Evolutionary conservation across 2,888 invertebrate genomes (phyloP).

Genomic region (Cheiracanthium punctorium): DNA sequence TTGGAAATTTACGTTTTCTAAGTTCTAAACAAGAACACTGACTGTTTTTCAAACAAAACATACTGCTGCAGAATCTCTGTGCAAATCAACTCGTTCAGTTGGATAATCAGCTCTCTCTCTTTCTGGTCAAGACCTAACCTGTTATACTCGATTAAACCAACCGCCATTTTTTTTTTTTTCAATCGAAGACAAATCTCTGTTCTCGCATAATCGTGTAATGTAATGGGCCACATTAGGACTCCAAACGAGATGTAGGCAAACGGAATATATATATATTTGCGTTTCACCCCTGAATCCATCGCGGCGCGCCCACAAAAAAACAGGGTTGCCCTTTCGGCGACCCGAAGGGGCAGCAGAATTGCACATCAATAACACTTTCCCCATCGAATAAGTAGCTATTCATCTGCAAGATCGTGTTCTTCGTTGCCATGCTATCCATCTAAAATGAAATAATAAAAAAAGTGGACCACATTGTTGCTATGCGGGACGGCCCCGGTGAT

Average conservation of each 20-base stretch:
- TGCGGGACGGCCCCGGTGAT: neutral
- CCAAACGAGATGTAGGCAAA: neutral
- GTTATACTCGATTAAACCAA: neutral
- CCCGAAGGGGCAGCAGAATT: neutral
- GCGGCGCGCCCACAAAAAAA: neutral
- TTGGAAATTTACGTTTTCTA: too few relatives aligned
- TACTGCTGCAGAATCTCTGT: too few relatives aligned
- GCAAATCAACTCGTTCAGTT: too few relatives aligned
- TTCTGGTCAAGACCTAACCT: neutral
- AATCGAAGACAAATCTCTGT: neutral
- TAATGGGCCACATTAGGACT: neutral
- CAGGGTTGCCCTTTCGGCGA: neutral
- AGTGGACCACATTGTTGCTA: neutral
- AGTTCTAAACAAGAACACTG: too few relatives aligned
- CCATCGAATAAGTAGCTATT: neutral
- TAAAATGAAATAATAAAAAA: neutral
- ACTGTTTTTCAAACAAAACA: too few relatives aligned
- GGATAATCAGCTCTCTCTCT: neutral
- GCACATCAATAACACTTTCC: slow-evolving; percentile 3
- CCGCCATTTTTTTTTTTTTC: too few relatives aligned
- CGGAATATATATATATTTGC: neutral
- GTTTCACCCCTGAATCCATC: neutral
- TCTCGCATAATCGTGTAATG: neutral
- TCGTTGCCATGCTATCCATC: neutral
- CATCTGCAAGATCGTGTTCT: neutral